Base-by-base conservation (phyloP, 1,140 invertebrate genomes). In the Tetranychus urticae region DNA sequence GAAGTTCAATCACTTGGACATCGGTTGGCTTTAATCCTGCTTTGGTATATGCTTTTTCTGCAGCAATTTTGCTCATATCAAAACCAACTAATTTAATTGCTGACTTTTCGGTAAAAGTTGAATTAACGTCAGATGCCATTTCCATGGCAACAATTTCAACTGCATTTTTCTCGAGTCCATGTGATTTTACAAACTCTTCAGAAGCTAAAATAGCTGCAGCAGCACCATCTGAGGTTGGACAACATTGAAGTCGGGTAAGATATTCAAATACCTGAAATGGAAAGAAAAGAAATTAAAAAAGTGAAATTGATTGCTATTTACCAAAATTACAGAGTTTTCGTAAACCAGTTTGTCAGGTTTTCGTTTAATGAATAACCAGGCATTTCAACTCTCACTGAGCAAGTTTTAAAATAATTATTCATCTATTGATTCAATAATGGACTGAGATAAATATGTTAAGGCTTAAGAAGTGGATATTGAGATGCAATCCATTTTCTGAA, bases 1-100 rank as follows among this genome's bases (percentile, higher is more conserved):
- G 94, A n/a, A 97, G 76, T 72, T 99, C 94, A n/a, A 98, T 79
- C 0, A 98, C 92, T 75, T 97, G 79, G 2, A 97, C 84, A 70
- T 96, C 85, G 10, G 75, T 75, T 2, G 88, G 84, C 57, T 74
- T 80, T 31, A 82, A 77, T 12, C 80, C 80, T 7, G 86, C 80
- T 69, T 88, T 84, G n/a, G 76, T 69, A 66, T 88, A 97, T 0
- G 88, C 70, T 56, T 80, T 79, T 58, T 85, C 78, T 1, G 88
- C 82, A 45, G 92, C 90, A 56, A 78, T 71, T 70, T 81, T 82
- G 1, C 89, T 91, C 91, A 98, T 96, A 66, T 98, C 94, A 73
- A 85, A 94, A 1, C 90, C 90, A 62, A 88, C 78, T 63, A 97
- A 75, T 76, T 93, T 94, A 65, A 97, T 90, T 56, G 82, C 78